Percentiles rank a stretch among this genome's conserved stretches.
Evolutionary conservation across 2,797 vertebrate species (phyloP).

Genomic region (Sarcophilus harrisii): DNA sequence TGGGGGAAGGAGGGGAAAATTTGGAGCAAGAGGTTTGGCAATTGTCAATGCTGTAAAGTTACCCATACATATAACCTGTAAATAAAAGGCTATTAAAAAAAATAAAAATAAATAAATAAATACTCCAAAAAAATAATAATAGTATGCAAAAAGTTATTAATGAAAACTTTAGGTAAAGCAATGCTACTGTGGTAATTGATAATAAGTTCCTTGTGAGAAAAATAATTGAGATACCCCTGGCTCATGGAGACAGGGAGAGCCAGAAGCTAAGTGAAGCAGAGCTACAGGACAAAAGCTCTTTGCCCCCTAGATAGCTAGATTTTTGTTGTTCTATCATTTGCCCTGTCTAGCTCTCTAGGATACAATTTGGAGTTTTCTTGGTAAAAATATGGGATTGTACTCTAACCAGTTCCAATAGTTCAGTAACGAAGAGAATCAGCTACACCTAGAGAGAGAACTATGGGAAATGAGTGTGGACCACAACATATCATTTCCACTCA

Average conservation of each 20-base stretch:
- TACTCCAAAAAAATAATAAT: too few relatives aligned
- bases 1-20: too few relatives aligned
- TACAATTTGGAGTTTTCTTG: background rate
- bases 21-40: too few relatives aligned
- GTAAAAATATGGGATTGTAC: background rate
- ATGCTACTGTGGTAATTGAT: background rate
- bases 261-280: background rate
- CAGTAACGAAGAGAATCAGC: too few relatives aligned
- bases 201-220: background rate
- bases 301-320: background rate
- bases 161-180: background rate
- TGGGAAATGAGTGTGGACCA: too few relatives aligned
- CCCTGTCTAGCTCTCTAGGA: background rate
- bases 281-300: background rate
- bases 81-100: too few relatives aligned
- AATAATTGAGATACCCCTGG: background rate
- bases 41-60: too few relatives aligned
- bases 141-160: background rate
- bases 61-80: too few relatives aligned
- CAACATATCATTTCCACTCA: background rate
- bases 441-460: too few relatives aligned
- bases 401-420: too few relatives aligned
- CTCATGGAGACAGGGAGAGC: background rate
- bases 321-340: background rate
- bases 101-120: too few relatives aligned